Percentiles rank a stretch among this genome's conserved stretches.
These are phyloP conservation scores for Thamnophis elegans DNA, from an alignment of 2,797 vertebrate genomes.

Conservation along the genomic window DNA sequence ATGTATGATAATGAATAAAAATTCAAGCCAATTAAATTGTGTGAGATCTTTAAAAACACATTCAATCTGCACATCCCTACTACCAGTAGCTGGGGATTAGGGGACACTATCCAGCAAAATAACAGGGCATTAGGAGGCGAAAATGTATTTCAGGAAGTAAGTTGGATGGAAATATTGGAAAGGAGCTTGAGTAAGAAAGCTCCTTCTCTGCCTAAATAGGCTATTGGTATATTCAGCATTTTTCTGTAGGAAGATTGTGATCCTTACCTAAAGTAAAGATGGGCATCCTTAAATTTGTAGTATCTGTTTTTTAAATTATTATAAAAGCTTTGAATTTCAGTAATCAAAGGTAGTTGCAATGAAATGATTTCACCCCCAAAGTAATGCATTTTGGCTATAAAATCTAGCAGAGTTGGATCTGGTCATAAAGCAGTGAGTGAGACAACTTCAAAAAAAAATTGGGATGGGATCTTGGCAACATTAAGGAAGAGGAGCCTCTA, in stretches of 20 bases:
- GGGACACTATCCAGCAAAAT: neutral
- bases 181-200: neutral
- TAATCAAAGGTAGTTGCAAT: neutral
- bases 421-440: neutral
- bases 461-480: neutral
- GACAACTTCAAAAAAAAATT: neutral
- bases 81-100: neutral
- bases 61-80: neutral
- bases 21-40: neutral
- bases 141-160: neutral
- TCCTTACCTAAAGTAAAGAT: neutral
- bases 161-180: neutral
- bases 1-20: neutral
- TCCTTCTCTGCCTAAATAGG: neutral
- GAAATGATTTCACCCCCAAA: neutral
- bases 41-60: neutral
- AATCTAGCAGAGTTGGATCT: neutral
- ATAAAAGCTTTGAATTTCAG: neutral
- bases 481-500: neutral
- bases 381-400: neutral
- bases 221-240: neutral
- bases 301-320: neutral
- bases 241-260: neutral
- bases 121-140: neutral
- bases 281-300: neutral